Conservation (phyloP, 2,113 vertebrate species). For the Melospiza georgiana region DNA sequence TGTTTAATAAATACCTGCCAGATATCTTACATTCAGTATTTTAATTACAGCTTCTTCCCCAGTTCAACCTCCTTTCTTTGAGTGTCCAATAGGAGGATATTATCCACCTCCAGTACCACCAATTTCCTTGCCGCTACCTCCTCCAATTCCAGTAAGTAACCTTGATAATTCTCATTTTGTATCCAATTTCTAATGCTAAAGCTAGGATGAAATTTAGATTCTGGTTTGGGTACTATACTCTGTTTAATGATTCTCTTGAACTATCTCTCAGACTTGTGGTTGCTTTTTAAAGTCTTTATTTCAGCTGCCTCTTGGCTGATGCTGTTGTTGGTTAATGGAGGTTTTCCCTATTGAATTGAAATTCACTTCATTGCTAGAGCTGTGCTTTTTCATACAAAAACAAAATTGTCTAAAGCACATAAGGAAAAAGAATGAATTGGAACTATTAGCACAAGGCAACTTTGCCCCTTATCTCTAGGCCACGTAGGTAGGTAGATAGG, state of each 20-base stretch:
- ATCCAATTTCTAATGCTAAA: neutral
- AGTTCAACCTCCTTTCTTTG: conserved; percentile 74
- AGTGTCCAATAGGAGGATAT: conserved; percentile 77
- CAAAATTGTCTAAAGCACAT: neutral
- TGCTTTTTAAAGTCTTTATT: neutral
- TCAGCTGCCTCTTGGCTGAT: neutral
- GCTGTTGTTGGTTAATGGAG: neutral
- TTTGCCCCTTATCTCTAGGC: neutral
- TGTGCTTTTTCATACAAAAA: neutral
- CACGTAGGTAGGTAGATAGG: neutral
- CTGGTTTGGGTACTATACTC: neutral
- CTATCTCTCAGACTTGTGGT: neutral
- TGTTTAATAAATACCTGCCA: neutral
- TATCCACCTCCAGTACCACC: conserved; percentile 75
- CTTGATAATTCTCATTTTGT: neutral
- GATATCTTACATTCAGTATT: neutral
- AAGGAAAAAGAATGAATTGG: neutral
- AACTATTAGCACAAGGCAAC: neutral
- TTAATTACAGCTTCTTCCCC: conserved; percentile 73
- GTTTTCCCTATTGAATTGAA: neutral
- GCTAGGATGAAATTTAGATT: neutral
- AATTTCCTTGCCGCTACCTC: conserved; percentile 70
- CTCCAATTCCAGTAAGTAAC: conserved; percentile 78
- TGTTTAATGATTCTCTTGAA: neutral
- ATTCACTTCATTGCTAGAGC: neutral